Evolutionary conservation across 2,888 invertebrate genomes (phyloP).

Genomic region (Tuta absoluta): DNA sequence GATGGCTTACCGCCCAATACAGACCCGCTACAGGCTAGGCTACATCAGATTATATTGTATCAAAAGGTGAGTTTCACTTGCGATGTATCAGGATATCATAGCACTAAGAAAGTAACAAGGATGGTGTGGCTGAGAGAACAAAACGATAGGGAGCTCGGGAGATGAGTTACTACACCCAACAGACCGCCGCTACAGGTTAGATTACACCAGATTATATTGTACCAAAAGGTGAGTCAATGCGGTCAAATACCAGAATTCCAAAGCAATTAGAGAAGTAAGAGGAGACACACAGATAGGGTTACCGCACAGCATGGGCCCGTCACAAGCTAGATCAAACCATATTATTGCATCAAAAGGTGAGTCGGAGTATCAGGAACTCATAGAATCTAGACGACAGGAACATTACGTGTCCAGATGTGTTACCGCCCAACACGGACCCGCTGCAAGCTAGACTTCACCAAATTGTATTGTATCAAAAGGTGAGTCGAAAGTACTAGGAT

Average conservation of each 20-base stretch:
- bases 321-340: no score
- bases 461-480: constrained; percentile 90
- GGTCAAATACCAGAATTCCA: no score
- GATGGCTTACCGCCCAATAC: constrained; percentile 88
- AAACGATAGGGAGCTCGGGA: constrained; percentile 28
- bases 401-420: constrained; percentile 81
- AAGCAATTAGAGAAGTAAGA: no score
- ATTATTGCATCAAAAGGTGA: background rate
- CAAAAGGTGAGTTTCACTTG: constrained; percentile 87
- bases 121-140: background rate
- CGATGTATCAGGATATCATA: background rate
- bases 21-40: constrained; percentile 87
- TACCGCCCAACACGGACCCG: constrained; percentile 86
- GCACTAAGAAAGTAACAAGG: background rate
- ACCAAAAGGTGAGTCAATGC: background rate
- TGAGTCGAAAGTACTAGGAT: constrained; percentile 49
- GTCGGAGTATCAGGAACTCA: background rate
- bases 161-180: no score
- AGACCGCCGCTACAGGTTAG: background rate
- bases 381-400: constrained; percentile 28
- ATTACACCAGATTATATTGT: background rate
- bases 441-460: constrained; percentile 90
- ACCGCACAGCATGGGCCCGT: no score
- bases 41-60: constrained; percentile 91
- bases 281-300: no score